Percentiles rank a stretch among this genome's conserved stretches.
Evolutionary conservation across 2,113 vertebrate species (phyloP).

Genomic region (Coptodon rendalli): DNA sequence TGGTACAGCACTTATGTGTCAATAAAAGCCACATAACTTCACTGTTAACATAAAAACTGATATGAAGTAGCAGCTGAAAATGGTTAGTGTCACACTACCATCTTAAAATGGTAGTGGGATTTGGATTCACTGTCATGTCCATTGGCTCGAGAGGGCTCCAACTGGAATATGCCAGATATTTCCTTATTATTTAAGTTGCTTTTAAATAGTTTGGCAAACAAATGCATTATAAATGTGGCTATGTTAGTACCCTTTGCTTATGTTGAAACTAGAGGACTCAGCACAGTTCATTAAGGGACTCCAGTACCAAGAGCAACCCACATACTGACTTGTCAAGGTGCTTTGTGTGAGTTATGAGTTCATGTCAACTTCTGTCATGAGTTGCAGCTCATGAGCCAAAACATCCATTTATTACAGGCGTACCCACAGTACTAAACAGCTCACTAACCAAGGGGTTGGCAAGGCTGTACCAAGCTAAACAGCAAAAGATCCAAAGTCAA

Average conservation of each 20-base stretch:
- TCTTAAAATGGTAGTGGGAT: neutral
- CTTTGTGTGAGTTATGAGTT: conserved; percentile 35
- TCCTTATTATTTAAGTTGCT: neutral
- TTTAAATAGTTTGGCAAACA: neutral
- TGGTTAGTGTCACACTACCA: neutral
- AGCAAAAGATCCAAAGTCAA: conserved; percentile 45
- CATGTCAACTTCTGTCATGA: conserved; percentile 27
- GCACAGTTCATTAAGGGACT: conserved; percentile 13
- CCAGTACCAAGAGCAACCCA: neutral
- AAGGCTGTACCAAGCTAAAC: conserved; percentile 30
- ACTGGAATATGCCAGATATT: neutral
- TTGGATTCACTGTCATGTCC: neutral
- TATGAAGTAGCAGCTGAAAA: neutral
- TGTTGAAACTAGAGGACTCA: neutral
- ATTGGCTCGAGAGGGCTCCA: neutral
- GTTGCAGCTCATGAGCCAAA: conserved; percentile 16
- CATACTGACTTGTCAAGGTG: conserved; percentile 45
- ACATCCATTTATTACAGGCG: conserved; percentile 15
- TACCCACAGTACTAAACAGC: conserved; percentile 18
- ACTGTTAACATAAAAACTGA: neutral
- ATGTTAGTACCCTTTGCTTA: neutral
- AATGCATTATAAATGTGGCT: neutral
- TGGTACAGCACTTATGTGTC: neutral
- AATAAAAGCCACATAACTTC: neutral
- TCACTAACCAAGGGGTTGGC: conserved; percentile 17